Percentiles rank a stretch among this genome's conserved stretches.
These are phyloP conservation scores for Yponomeuta sedellus DNA, from an alignment of 2,888 invertebrate species.

Conservation along the genomic window DNA sequence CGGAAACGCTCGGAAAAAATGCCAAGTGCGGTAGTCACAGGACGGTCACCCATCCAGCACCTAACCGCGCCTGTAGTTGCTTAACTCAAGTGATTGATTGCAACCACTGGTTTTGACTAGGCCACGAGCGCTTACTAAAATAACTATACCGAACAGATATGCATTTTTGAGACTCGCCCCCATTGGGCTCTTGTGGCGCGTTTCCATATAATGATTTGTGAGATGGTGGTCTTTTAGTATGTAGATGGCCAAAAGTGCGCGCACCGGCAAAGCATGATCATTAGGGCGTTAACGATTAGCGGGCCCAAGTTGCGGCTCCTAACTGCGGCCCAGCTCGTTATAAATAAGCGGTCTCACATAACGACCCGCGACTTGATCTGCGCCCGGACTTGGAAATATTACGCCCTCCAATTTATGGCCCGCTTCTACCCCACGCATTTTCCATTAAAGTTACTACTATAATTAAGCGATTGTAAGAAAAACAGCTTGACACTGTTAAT, in stretches of 20 bases:
- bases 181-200: neutral
- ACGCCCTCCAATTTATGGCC: neutral
- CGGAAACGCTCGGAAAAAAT: no score
- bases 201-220: neutral
- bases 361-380: constrained; percentile 1
- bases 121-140: no score
- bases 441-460: neutral
- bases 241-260: neutral
- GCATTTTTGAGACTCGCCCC: no score
- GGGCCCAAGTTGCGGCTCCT: constrained; percentile 22
- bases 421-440: neutral
- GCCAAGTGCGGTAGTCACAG: no score
- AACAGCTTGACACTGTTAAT: no score
- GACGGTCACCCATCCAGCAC: no score
- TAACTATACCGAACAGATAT: no score
- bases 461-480: neutral
- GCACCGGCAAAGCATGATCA: constrained; percentile 21
- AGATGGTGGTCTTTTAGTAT: neutral
- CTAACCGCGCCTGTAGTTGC: no score
- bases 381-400: constrained; percentile 12
- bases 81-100: no score
- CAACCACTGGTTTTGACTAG: no score
- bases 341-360: constrained; percentile 24
- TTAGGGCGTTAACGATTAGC: constrained; percentile 27
- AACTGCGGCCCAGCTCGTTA: constrained; percentile 24